Percentiles rank a stretch among this genome's conserved stretches.
Conservation (phyloP, 2,888 invertebrate genomes). For the Drosophila kuntzei region DNA sequence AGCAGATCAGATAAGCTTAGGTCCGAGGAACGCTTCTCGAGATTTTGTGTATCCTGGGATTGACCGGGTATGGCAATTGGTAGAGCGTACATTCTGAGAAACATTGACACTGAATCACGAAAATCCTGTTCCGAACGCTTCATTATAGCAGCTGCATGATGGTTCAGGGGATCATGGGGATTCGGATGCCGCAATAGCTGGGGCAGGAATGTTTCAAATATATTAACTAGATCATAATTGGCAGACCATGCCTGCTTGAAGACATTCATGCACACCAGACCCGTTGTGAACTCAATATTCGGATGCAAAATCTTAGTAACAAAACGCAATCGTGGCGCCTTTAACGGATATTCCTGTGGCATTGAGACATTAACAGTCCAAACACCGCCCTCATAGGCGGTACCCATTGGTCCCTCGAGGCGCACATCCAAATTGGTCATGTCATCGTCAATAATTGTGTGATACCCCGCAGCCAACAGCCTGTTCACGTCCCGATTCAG, state of each 20-base stretch:
- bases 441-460: constrained; percentile 53
- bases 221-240: constrained; percentile 67
- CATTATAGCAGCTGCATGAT: constrained; percentile 62
- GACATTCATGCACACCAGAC: constrained; percentile 70
- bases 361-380: constrained; percentile 65
- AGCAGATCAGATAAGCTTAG: constrained; percentile 62
- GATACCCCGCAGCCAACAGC: constrained; percentile 62
- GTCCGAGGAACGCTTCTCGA: constrained; percentile 64
- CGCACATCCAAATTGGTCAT: constrained; percentile 61
- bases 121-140: constrained; percentile 60
- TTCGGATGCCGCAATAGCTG: constrained; percentile 67
- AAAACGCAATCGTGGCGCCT: constrained; percentile 64
- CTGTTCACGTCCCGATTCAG: constrained; percentile 64
- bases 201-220: constrained; percentile 70
- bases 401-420: constrained; percentile 67
- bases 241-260: constrained; percentile 73
- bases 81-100: constrained; percentile 59
- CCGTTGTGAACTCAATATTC: constrained; percentile 67
- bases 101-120: constrained; percentile 53
- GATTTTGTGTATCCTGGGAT: constrained; percentile 16
- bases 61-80: constrained; percentile 40
- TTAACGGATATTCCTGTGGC: constrained; percentile 67
- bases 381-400: constrained; percentile 66
- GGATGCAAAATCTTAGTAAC: constrained; percentile 68
- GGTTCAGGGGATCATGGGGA: constrained; percentile 65